Base-by-base conservation (phyloP, 2,797 vertebrate genomes). In the Takifugu ocellatus region DNA sequence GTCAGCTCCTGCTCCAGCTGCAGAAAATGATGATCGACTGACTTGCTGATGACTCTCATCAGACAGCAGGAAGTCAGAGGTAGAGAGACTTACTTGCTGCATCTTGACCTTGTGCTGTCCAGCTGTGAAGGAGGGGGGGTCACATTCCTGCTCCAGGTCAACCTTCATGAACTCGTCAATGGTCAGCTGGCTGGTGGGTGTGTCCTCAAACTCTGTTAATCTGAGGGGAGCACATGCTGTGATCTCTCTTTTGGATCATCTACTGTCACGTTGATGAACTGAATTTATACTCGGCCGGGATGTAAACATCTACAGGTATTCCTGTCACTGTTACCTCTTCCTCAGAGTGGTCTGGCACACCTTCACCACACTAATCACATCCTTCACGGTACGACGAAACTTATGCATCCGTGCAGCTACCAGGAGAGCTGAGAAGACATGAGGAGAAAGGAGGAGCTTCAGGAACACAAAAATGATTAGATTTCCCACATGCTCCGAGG, bases 381-480 rank as follows among this genome's bases (percentile, higher is more conserved):
- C 96, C 72, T 96, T 98, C 68, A 98, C 94, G 0, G 97, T 98
- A 9, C 95, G 92, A 33, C 94, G 92, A 78, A 98, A 99, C 77
- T 96, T 97, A 25, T 98, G 97, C 96, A 98, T 98, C 77, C 97
- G 92, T 24, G 97, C 94, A 0, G 97, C 97, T 5, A 98, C 96
- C 33, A 98, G 89, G 42, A 99, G 93, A 26, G 97, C 97, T 97
- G 70, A 62, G 59, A 78, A 75, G 48, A 45, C 29, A 48, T 93
- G 77, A 74, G 27, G 50, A 25, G 8, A 29, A 29, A 5, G 2
- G 6, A 45, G 15, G 1, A 12, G 16, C 29, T 31, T 31, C 29
- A 15, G n/a, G 59, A 75, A 73, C 24, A 2, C 27, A 2, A 6
- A 6, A 7, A 29, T 6, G 27, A 6, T 6, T 29, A 29, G 44